Base-by-base conservation (phyloP, 2,113 vertebrate species). In the Malurus melanocephalus region DNA sequence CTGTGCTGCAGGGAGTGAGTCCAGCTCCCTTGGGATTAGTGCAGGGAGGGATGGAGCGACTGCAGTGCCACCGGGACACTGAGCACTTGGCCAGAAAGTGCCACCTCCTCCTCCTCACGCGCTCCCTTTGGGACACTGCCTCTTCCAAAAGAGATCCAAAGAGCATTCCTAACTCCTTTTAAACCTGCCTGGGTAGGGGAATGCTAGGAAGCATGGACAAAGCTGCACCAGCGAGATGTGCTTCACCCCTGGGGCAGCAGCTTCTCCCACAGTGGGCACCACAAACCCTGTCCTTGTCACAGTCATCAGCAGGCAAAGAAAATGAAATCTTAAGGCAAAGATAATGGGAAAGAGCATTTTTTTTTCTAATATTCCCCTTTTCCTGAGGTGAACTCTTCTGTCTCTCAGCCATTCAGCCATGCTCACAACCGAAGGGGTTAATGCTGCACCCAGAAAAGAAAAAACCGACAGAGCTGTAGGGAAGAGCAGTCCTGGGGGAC, bases 1-100 rank as follows among this genome's bases (percentile, higher is more conserved):
- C 30, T 23, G 71, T 9, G 61, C 60, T 17, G 65, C 65, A 18
- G 13, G 18, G 42, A 83, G 38, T 0, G 5, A 53, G 32, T 5
- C 10, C 55, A 61, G 28, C 46, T 83, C 45, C 26, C 14, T 4
- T 2, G 43, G 51, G 52, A 45, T 21, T 6, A 20, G 38, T 1
- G 16, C 30, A 16, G 48, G 0, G 3, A 67, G 52, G 57, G 46
- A 66, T 9, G 33, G n/a, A 23, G 68, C 28, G 55, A 35, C 42
- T 20, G 26, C 45, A 40, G 1, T 0, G 1, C 9, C 20, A 13
- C 8, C 0, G 0, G 26, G 62, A 64, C 53, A 1, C 16, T 3
- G 53, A 0, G 0, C 5, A 0, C 69, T 52, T 9, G 28, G 67
- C 57, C 78, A 62, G 27, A 27, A 35, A 78, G 60, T 0, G 21